Conservation (phyloP, 1,140 invertebrate genomes). For the Apis laboriosa region DNA sequence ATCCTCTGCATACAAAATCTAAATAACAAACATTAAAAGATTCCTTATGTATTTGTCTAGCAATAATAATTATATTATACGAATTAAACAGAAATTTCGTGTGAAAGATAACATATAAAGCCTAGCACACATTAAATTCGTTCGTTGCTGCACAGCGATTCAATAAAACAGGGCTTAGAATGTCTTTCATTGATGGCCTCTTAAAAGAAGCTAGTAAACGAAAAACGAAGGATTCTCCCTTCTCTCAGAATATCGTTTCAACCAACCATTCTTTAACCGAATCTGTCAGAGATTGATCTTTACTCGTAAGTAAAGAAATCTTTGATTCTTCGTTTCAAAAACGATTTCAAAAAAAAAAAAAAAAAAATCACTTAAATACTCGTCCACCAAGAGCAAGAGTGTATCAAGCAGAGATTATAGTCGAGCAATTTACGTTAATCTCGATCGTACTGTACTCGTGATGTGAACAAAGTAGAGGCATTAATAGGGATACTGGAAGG, state of each 20-base stretch:
- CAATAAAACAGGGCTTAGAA: neutral
- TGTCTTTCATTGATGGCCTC: neutral
- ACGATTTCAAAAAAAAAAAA: neutral
- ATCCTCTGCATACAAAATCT: too few species aligned
- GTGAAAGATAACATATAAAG: neutral
- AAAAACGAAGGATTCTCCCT: too few species aligned
- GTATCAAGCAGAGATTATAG: neutral
- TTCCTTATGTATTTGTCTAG: too few species aligned
- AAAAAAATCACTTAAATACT: neutral
- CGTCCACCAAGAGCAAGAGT: neutral
- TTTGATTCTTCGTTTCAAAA: neutral
- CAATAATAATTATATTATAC: too few species aligned
- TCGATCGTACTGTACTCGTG: neutral
- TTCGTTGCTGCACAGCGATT: neutral
- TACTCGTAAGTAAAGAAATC: neutral
- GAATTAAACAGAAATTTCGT: neutral
- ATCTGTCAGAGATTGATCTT: too few species aligned
- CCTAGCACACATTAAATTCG: too few species aligned
- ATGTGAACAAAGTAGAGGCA: slow-evolving; percentile 2
- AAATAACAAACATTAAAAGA: too few species aligned
- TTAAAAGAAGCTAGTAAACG: neutral
- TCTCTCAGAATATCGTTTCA: too few species aligned
- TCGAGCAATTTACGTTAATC: neutral
- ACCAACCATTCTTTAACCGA: too few species aligned
- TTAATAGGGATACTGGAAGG: neutral